Evolutionary conservation across 2,888 invertebrate genomes (phyloP).

Genomic region (Pollenia angustigena): DNA sequence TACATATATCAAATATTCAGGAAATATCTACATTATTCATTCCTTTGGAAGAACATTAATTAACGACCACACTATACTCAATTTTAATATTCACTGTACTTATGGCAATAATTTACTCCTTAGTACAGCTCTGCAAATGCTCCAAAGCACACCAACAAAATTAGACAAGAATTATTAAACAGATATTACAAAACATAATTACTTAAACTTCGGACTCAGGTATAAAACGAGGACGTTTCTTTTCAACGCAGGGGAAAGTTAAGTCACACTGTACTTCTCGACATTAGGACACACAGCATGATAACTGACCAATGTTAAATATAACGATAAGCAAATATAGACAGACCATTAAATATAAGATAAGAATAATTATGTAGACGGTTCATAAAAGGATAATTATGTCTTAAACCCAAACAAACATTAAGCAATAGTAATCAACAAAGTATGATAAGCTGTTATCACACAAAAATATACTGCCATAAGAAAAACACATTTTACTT

Average conservation of each 20-base stretch:
- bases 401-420: too few species aligned
- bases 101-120: background rate
- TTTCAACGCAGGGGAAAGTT: background rate
- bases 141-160: background rate
- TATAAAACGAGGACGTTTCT: background rate
- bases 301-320: too few species aligned
- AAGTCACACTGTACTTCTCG: background rate
- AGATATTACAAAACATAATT: background rate
- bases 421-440: too few species aligned
- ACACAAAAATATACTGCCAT: too few species aligned
- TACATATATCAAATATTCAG: constrained; percentile 5
- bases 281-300: too few species aligned
- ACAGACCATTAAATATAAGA: too few species aligned
- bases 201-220: background rate
- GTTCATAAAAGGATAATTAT: too few species aligned
- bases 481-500: too few species aligned
- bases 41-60: constrained; percentile 9
- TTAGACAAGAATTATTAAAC: background rate
- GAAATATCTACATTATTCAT: background rate
- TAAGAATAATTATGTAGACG: too few species aligned
- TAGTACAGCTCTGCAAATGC: background rate
- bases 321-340: too few species aligned
- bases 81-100: background rate
- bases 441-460: too few species aligned
- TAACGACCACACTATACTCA: background rate